phyloP scores from a whole-genome alignment of 1,140 invertebrate species.

The Aphaenogaster rudis region DNA sequence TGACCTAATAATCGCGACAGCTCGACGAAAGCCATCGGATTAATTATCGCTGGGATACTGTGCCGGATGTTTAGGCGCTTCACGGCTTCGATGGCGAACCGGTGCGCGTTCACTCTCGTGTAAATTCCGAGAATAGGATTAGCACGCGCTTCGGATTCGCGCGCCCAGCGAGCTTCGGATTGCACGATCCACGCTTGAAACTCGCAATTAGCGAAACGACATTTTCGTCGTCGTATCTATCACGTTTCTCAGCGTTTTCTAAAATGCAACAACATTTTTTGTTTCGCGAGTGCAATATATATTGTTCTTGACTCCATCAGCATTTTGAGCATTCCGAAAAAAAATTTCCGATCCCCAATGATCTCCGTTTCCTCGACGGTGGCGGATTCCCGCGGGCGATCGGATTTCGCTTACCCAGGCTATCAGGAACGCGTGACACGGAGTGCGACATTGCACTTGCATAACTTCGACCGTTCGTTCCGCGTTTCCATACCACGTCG shows the following conservation, averaged over 20 bases:
- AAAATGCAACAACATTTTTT: background rate
- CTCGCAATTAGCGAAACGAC: background rate
- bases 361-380: constrained; percentile 52
- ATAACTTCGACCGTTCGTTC: constrained; percentile 41
- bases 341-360: background rate
- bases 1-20: constrained; percentile 56
- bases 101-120: background rate
- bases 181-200: background rate
- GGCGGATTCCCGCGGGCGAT: constrained; percentile 60
- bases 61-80: constrained; percentile 69
- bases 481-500: constrained; percentile 13
- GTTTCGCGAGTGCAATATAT: background rate
- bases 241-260: background rate
- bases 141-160: background rate
- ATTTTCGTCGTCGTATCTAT: background rate
- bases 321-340: constrained; percentile 39
- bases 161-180: too few relatives aligned
- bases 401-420: constrained; percentile 60
- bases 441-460: constrained; percentile 36
- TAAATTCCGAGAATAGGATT: constrained; percentile 64
- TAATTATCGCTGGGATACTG: constrained; percentile 62
- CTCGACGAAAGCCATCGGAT: constrained; percentile 46
- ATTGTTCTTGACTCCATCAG: constrained; percentile 24
- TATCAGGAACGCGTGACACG: constrained; percentile 20
- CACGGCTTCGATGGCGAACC: constrained; percentile 45